Evolutionary conservation across 2,113 vertebrate genomes (phyloP), one percentile per base, ranked within the genome.

Genomic region (Xiphias gladius): DNA sequence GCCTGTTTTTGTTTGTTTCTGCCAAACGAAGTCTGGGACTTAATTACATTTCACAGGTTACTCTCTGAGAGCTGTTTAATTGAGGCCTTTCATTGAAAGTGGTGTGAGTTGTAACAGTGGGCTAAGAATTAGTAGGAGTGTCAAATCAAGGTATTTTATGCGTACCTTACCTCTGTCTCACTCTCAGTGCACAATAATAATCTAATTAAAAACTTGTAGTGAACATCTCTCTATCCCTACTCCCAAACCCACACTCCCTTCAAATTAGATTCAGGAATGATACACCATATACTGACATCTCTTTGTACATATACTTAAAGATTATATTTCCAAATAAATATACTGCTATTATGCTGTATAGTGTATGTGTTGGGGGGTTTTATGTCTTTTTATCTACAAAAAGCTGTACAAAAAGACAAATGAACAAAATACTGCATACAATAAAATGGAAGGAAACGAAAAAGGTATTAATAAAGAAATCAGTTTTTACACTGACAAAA

Each of bases 1-100:
- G 80, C 87, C 71, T n/a, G 32, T 92, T 91, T 88, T 89, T 83
- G 76, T 91, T 84, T 85, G 72, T 90, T 84, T 84, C 82, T 77
- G 76, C 72, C 77, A 55, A 37, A 52, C 77, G 50, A 37, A 52
- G 30, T 68, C 54, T 74, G 37, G 74, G 89, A 87, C 63, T 87
- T 92, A 93, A 92, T 92, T 89, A 83, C 88, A 91, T 92, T 93
- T 91, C 75, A 80, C 90, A 89, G 91, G 91, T 94, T 89, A 89
- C 77, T 90, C 71, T 88, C 86, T 82, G 88, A 94, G 84, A 92
- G 86, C 87, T 84, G 84, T 80, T 73, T 89, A 85, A 87, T 83
- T 86, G 76, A 79, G 77, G 76, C 57, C 58, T 79, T 83, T 71
- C 70, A 61, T 43, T 86, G 86, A 88, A 81, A 55, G 58, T 32